Conservation (phyloP, 1,140 invertebrate genomes). For the Pachypsylla venusta region DNA sequence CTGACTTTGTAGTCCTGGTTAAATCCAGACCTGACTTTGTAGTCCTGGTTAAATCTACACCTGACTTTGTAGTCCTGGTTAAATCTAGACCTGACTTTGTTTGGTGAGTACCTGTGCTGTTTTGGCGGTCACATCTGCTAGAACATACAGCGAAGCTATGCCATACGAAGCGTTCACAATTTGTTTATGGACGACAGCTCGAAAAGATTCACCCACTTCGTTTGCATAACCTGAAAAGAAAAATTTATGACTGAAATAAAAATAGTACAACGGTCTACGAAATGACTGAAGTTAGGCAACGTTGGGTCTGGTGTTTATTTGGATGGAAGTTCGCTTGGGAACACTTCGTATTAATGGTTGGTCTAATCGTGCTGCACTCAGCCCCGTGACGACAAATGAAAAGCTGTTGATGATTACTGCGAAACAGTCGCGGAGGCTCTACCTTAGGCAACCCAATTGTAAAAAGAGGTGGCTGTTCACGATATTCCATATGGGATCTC, state of each 20-base stretch:
- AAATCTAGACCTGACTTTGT: too few relatives aligned
- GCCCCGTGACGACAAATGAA: not conserved
- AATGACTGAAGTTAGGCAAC: not conserved
- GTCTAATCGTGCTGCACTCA: not conserved
- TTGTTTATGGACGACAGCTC: slow-evolving; percentile 54
- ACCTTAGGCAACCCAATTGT: not conserved
- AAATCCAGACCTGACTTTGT: too few relatives aligned
- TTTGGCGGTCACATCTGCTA: slow-evolving; percentile 76
- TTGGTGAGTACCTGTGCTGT: slow-evolving; percentile 31
- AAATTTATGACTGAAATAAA: too few relatives aligned
- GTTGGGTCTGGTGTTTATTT: too few relatives aligned
- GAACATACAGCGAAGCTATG: slow-evolving; percentile 66
- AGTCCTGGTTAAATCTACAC: too few relatives aligned
- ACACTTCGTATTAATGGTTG: not conserved
- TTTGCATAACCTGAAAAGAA: slow-evolving; percentile 72
- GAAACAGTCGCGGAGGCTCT: too few relatives aligned
- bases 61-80: too few relatives aligned
- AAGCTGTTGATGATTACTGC: too few relatives aligned
- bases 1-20: too few relatives aligned
- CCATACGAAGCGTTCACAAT: slow-evolving; percentile 63
- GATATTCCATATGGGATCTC: too few relatives aligned
- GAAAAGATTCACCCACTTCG: slow-evolving; percentile 88
- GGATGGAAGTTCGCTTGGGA: too few relatives aligned
- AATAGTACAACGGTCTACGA: not conserved
- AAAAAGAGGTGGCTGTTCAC: not conserved